Evolutionary conservation across 2,113 vertebrate genomes (phyloP).

Genomic region (Chlamydotis undulata): DNA sequence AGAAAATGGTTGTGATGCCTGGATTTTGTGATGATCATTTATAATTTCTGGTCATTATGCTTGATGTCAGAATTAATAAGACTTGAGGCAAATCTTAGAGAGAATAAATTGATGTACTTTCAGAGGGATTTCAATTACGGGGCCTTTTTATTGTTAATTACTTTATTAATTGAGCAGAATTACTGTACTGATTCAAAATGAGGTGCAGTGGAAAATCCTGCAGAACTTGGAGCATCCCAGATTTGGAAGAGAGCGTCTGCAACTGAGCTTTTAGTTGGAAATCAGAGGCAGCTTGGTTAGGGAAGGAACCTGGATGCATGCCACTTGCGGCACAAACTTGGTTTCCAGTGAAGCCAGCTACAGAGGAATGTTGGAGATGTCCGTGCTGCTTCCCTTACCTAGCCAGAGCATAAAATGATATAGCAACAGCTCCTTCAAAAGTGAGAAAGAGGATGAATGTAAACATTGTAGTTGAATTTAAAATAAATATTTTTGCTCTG

Average conservation of each 20-base stretch:
- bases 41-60: slow-evolving; percentile 53
- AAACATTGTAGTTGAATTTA: neutral
- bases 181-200: slow-evolving; percentile 20
- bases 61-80: slow-evolving; percentile 63
- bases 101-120: slow-evolving; percentile 62
- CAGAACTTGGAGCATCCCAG: neutral
- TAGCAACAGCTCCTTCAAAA: neutral
- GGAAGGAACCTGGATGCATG: neutral
- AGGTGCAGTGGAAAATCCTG: neutral
- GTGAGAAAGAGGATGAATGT: neutral
- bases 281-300: neutral
- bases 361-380: neutral
- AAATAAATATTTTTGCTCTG: neutral
- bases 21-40: slow-evolving; percentile 56
- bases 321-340: neutral
- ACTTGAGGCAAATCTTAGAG: slow-evolving; percentile 53
- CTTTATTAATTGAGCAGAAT: slow-evolving; percentile 72
- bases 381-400: neutral
- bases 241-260: neutral
- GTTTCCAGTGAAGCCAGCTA: neutral
- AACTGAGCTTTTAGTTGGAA: slow-evolving; percentile 1
- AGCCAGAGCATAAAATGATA: neutral
- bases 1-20: slow-evolving; percentile 17
- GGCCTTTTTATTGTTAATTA: slow-evolving; percentile 58
- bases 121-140: slow-evolving; percentile 58